These are phyloP conservation scores for Sycophaga agraensis DNA, from an alignment of 1,140 invertebrate genomes.

Conservation along the genomic window DNA sequence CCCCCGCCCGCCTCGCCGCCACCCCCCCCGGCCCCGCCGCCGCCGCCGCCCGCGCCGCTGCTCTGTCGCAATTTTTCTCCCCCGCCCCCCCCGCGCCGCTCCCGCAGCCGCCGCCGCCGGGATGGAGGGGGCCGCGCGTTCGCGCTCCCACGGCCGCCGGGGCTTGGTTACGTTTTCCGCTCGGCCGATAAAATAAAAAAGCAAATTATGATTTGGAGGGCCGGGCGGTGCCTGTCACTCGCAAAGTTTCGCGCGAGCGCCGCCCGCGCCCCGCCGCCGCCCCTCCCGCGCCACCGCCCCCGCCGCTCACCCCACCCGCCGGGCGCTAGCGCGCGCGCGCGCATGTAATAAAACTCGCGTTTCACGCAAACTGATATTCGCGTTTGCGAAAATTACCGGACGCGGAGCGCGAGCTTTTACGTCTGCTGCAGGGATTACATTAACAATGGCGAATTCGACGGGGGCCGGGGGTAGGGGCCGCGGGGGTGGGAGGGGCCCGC, in stretches of 20 bases:
- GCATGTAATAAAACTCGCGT: constrained; percentile 32
- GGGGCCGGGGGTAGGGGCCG: background rate
- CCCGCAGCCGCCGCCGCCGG: background rate
- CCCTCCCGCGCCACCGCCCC: background rate
- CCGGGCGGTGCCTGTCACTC: constrained; percentile 29
- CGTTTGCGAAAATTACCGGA: constrained; percentile 32
- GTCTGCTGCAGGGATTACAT: constrained; percentile 32
- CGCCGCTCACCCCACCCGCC: background rate
- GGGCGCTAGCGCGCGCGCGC: background rate
- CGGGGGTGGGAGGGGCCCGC: background rate
- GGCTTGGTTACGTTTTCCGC: constrained; percentile 28
- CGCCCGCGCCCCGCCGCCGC: background rate
- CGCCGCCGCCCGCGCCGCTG: background rate
- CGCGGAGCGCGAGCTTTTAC: constrained; percentile 27
- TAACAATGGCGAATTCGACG: constrained; percentile 26
- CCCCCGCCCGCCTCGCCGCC: background rate
- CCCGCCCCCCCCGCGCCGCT: background rate
- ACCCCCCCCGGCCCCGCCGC: background rate
- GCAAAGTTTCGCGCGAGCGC: constrained; percentile 27
- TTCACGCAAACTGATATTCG: constrained; percentile 31
- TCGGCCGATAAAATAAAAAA: constrained; percentile 31
- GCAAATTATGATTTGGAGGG: constrained; percentile 32
- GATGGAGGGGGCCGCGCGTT: background rate
- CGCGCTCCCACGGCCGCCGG: background rate
- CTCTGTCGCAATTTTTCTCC: constrained; percentile 25